Evolutionary conservation across 2,797 vertebrate genomes (phyloP), one percentile per base, ranked within the genome.

Genomic region (Acomys russatus): DNA sequence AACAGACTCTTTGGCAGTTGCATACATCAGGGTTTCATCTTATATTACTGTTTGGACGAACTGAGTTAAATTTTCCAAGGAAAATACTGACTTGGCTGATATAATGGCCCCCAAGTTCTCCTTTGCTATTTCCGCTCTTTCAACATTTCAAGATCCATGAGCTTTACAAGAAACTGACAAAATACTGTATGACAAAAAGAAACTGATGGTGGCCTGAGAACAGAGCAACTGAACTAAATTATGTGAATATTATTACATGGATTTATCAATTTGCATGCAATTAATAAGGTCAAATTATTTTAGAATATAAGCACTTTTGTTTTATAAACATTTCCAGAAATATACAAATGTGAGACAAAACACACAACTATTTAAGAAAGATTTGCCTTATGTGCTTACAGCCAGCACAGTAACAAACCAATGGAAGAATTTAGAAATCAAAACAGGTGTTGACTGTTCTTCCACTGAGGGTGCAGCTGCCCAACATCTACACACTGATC

Each of bases 1-100:
- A 98, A 95, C 23, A 96, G 49, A 74, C 2, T 94, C 97, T 97
- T 95, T 97, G 92, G 70, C 20, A 97, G 74, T 94, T 97, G n/a
- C 71, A 22, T 85, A 38, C 51, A 73, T 38, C 78, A 88, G 1
- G 25, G 84, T 95, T 92, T 97, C 97, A 95, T 96, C 11, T 88
- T 97, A 93, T 92, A 97, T 93, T 30, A n/a, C 9, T 91, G 1
- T 80, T 98, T 93, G 92, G 9, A 85, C 97, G 80, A 94, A 94
- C 3, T 94, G 86, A 95, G 78, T 91, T 97, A 92, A 7, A 15
- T 96, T 96, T 98, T 97, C 94, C 61, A 89, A 92, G 17, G 80
- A 90, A 96, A 98, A 96, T 79, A 97, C 93, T 91, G 35, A 91
- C 71, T 80, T 93, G 93, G 92, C 90, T 92, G 95, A 91, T 88